Base-by-base conservation (phyloP, 1,140 invertebrate genomes). In the Sarcophaga bullata region DNA sequence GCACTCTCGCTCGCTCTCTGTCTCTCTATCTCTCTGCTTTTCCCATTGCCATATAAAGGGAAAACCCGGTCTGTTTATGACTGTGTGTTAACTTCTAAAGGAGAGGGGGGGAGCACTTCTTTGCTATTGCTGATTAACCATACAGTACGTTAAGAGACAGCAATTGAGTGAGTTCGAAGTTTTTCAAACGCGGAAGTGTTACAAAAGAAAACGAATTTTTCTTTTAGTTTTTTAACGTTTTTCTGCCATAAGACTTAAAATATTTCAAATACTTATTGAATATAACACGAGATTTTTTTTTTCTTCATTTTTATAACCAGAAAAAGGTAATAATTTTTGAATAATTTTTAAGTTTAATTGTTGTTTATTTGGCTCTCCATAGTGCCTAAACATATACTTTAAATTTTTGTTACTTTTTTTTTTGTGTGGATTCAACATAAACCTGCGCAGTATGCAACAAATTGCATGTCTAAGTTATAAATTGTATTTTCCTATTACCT, bases 371-470 rank as follows among this genome's bases (percentile, higher is more conserved):
- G 13, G 13, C 13, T 52, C 10, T 15, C 54, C 11, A 62, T 62
- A 2, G 15, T 15, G 10, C 58, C 58, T 17, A 17, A 62, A 17
- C 58, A 17, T 62, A 62, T 62, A 62, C 58, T 62, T 62, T 17
- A 62, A 62, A 62, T 17, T 62, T 62, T 62, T 4, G 8, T 62
- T 48, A n/a, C 19, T 13, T 37, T 73, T 3, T 73, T 72, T 0
- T 48, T 19, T 78, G 1, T 73, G 17, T 19, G 19, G 7, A 47
- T 78, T 83, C 52, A n/a, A n/a, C n/a, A 81, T 62, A 81, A 83
- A 81, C 82, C 82, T 83, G 82, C 82, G 82, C 82, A 83, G 73
- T 83, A 47, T 83, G 82, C 62, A 83, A 68, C 47, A 80, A 62
- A 62, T 73, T 81, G 37, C 72, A 62, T 48, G 75, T 50, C 75